Evolutionary conservation across 2,113 vertebrate species (phyloP).

Genomic region (Pygoscelis antarcticus): DNA sequence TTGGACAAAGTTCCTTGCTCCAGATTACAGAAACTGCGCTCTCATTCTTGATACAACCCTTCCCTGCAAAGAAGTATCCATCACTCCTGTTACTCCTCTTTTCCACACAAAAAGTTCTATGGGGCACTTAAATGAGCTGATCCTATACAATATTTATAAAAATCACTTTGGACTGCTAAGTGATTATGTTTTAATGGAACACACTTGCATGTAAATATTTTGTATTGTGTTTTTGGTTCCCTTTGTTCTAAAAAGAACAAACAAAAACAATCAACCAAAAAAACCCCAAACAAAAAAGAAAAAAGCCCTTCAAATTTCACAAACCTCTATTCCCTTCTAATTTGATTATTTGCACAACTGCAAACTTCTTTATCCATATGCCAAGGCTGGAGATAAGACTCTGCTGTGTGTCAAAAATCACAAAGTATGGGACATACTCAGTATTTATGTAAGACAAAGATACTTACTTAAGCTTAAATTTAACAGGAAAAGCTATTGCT

Average conservation of each 20-base stretch:
- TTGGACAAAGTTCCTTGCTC: background rate
- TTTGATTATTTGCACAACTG: background rate
- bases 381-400: background rate
- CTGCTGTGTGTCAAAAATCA: background rate
- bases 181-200: background rate
- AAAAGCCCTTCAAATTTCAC: background rate
- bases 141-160: background rate
- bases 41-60: background rate
- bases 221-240: background rate
- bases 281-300: background rate
- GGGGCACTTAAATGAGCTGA: background rate
- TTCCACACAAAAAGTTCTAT: background rate
- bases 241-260: background rate
- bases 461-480: background rate
- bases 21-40: rapidly evolving
- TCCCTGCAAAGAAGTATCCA: background rate
- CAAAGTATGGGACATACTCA: background rate
- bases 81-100: background rate
- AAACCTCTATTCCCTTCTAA: background rate
- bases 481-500: background rate
- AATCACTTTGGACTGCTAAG: background rate
- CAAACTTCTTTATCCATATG: background rate
- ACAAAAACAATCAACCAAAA: background rate
- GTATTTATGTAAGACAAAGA: background rate
- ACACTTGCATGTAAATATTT: background rate